Conservation (phyloP, 2,888 invertebrate species). For the Mactromeris polynyma region DNA sequence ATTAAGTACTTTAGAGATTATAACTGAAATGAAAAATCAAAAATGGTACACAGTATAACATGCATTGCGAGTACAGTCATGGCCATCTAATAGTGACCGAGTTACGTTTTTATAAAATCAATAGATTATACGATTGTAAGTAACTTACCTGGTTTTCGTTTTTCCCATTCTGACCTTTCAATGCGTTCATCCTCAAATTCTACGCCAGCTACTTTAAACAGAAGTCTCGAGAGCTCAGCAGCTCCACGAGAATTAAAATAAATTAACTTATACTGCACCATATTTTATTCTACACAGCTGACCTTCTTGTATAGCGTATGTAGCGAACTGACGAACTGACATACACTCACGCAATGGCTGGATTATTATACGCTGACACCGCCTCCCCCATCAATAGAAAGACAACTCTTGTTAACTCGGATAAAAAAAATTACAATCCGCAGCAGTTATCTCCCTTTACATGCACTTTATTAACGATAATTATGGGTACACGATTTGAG, state of each 20-base stretch:
- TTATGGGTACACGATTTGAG: too few species aligned
- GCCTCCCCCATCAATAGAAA: not conserved
- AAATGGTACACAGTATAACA: too few species aligned
- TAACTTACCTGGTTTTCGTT: constrained; percentile 32
- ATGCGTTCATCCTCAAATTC: constrained; percentile 44
- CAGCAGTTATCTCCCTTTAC: not conserved
- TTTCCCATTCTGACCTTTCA: constrained; percentile 31
- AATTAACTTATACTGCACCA: constrained; percentile 27
- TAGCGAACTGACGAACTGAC: not conserved
- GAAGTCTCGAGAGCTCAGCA: constrained; percentile 37
- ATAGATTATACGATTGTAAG: not conserved
- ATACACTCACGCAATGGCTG: too few species aligned
- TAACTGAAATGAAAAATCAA: too few species aligned
- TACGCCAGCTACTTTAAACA: constrained; percentile 20
- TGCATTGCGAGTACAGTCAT: too few species aligned
- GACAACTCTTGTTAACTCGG: not conserved
- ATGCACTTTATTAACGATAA: too few species aligned
- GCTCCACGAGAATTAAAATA: constrained; percentile 43
- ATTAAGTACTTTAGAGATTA: too few species aligned
- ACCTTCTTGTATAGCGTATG: not conserved
- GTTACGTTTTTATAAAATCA: too few species aligned
- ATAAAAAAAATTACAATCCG: too few species aligned
- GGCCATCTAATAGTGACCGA: too few species aligned
- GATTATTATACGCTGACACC: not conserved
- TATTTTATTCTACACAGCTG: not conserved